These are phyloP conservation scores for Ridgeia piscesae DNA, from an alignment of 1,140 invertebrate species.

Conservation along the genomic window DNA sequence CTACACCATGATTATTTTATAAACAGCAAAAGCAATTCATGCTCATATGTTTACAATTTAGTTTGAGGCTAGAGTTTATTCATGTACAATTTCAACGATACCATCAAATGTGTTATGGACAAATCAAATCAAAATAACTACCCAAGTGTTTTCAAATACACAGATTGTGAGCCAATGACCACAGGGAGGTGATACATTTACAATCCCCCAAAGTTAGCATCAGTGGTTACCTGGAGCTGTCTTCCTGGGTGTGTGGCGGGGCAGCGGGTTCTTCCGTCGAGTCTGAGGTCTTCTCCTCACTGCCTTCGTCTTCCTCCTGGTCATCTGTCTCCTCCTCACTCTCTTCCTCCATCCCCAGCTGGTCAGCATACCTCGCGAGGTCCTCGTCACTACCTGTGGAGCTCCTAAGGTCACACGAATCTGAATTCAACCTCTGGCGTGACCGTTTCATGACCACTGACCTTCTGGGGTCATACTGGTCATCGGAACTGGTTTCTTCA, in stretches of 20 bases:
- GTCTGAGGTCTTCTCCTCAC: background rate
- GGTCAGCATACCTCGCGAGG: background rate
- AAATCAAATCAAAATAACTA: too few relatives aligned
- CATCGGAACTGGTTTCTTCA: background rate
- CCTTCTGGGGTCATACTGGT: background rate
- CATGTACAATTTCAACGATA: too few relatives aligned
- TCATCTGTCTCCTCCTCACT: background rate
- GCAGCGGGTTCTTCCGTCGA: background rate
- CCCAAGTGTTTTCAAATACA: too few relatives aligned
- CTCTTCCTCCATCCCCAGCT: background rate
- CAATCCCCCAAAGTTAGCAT: too few relatives aligned
- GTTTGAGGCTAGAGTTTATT: too few relatives aligned
- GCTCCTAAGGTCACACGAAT: background rate
- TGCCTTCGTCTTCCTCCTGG: background rate
- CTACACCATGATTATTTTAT: too few relatives aligned
- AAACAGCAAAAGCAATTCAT: too few relatives aligned
- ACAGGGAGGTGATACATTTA: too few relatives aligned
- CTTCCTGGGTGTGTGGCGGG: too few relatives aligned
- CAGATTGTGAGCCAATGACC: too few relatives aligned
- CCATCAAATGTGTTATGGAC: too few relatives aligned
- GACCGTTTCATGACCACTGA: background rate
- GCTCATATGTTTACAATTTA: too few relatives aligned
- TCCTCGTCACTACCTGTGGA: background rate
- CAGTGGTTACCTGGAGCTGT: background rate
- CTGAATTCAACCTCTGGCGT: background rate